phyloP scores from a whole-genome alignment of 2,888 invertebrate genomes.

The Eupithecia dodoneata region DNA sequence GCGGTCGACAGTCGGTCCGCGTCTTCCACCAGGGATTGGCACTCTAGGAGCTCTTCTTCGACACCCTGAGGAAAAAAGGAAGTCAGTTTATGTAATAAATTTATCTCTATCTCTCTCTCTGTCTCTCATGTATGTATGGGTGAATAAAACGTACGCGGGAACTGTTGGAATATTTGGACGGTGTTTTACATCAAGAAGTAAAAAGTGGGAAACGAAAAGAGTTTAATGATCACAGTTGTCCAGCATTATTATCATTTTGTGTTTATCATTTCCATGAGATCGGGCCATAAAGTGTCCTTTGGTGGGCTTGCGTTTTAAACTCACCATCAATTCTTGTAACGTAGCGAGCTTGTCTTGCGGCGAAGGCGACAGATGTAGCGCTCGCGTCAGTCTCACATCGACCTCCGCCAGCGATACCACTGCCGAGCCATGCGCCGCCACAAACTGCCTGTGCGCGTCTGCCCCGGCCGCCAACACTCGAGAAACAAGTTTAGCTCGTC shows the following conservation, averaged over 20 bases:
- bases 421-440: conserved; percentile 88
- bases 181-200: background rate
- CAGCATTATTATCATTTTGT: too few relatives aligned
- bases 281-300: too few relatives aligned
- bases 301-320: conserved; percentile 40
- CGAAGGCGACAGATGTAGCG: conserved; percentile 85
- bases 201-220: background rate
- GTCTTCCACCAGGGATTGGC: conserved; percentile 66
- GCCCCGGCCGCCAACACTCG: conserved; percentile 85
- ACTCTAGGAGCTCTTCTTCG: conserved; percentile 69
- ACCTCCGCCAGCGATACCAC: conserved; percentile 88
- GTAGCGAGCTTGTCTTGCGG: conserved; percentile 73
- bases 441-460: conserved; percentile 87
- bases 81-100: background rate
- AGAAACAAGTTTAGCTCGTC: conserved; percentile 87
- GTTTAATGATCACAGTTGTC: too few relatives aligned
- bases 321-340: conserved; percentile 78
- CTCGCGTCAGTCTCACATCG: conserved; percentile 88
- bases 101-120: too few relatives aligned
- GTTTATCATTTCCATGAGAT: too few relatives aligned
- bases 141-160: background rate
- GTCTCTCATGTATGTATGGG: background rate
- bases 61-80: conserved; percentile 57
- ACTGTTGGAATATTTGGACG: background rate
- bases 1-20: conserved; percentile 68